Conservation (phyloP, 2,888 invertebrate species). For the Pogonocherus hispidulus region DNA sequence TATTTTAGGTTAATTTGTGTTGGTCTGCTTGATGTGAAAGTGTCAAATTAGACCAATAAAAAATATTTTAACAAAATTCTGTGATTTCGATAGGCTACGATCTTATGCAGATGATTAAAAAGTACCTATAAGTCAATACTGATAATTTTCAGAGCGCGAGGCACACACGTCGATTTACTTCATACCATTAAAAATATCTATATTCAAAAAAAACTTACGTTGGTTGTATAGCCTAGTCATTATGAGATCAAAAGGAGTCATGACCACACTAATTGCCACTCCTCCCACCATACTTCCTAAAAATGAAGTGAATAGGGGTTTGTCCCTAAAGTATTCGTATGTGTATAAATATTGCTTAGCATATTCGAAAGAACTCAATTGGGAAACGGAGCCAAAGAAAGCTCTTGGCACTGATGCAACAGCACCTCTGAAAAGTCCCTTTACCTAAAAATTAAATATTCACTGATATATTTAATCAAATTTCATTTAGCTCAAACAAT, state of each 20-base stretch:
- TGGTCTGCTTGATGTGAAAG: no score
- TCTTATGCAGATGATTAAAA: no score
- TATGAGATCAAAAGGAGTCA: slow-evolving; percentile 91
- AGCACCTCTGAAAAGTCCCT: slow-evolving; percentile 85
- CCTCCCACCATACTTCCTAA: slow-evolving; percentile 84
- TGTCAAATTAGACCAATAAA: no score
- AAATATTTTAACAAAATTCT: no score
- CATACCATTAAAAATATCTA: no score
- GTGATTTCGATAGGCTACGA: no score
- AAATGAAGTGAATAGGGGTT: slow-evolving; percentile 74
- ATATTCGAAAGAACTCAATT: slow-evolving; percentile 84
- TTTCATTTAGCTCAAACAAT: no score
- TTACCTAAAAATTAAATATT: slow-evolving; percentile 56
- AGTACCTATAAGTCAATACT: no score
- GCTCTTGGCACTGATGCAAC: slow-evolving; percentile 80
- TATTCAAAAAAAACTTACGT: slow-evolving; percentile 70
- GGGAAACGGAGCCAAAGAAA: slow-evolving; percentile 84
- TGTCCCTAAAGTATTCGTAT: slow-evolving; percentile 62
- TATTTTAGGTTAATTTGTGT: no score
- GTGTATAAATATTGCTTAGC: slow-evolving; percentile 70
- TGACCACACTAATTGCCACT: slow-evolving; percentile 78
- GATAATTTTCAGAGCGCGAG: no score
- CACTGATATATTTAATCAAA: no score
- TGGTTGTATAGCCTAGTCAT: slow-evolving; percentile 92
- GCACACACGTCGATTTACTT: no score